Evolutionary conservation across 2,888 invertebrate genomes (phyloP).

Genomic region (Agrypnus murinus): DNA sequence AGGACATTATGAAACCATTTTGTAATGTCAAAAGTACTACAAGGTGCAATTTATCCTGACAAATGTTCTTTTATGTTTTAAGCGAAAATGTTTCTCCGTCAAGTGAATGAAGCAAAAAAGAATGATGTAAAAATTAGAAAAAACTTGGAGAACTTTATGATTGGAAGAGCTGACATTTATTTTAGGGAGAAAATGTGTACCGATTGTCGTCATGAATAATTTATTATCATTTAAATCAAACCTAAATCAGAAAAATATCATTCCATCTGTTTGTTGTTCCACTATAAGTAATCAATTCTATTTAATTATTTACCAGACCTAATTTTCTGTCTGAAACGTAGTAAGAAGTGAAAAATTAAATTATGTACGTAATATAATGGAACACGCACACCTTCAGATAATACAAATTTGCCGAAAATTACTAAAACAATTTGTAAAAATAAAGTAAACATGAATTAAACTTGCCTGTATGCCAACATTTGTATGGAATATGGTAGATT

Average conservation of each 20-base stretch:
- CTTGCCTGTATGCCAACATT: background rate
- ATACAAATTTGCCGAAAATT: background rate
- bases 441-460: conserved; percentile 6
- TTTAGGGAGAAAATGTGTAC: too few relatives aligned
- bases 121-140: background rate
- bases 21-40: conserved; percentile 5
- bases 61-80: background rate
- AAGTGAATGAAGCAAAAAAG: background rate
- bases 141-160: background rate
- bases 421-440: background rate
- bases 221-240: background rate
- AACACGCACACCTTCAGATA: conserved; percentile 1
- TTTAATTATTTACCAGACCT: background rate
- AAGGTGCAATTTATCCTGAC: conserved; percentile 14
- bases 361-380: background rate
- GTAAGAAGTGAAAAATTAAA: background rate
- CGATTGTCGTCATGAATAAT: too few relatives aligned
- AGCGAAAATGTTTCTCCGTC: background rate
- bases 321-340: background rate
- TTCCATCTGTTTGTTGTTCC: background rate
- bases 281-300: conserved; percentile 1
- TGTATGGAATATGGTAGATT: too few relatives aligned
- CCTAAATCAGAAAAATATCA: background rate
- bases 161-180: background rate
- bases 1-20: conserved; percentile 4